These are phyloP conservation scores for Fragum whitleyi DNA, from an alignment of 2,888 invertebrate species.

Conservation along the genomic window DNA sequence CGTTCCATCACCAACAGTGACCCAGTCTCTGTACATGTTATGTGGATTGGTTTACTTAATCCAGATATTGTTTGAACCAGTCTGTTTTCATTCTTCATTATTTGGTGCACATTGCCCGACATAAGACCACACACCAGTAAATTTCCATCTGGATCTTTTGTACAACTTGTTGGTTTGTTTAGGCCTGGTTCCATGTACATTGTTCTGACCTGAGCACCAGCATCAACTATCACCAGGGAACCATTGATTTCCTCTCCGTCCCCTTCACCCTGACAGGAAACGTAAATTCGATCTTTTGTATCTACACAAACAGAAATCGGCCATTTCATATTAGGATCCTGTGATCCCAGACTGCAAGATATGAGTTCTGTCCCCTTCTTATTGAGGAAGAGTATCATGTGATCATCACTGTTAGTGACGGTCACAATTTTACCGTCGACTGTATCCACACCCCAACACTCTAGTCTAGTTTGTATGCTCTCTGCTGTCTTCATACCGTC, in stretches of 20 bases:
- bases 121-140: constrained; percentile 59
- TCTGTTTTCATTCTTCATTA: constrained; percentile 46
- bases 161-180: constrained; percentile 60
- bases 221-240: constrained; percentile 56
- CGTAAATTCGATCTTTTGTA: constrained; percentile 57
- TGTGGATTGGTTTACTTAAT: constrained; percentile 61
- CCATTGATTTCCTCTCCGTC: constrained; percentile 56
- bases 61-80: constrained; percentile 58
- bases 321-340: constrained; percentile 66
- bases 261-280: constrained; percentile 64
- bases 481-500: constrained; percentile 60
- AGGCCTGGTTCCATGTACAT: constrained; percentile 64
- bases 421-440: constrained; percentile 60
- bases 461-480: constrained; percentile 58
- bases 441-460: constrained; percentile 61
- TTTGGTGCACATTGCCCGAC: constrained; percentile 60
- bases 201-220: constrained; percentile 55
- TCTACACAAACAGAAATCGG: constrained; percentile 65
- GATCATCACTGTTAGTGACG: constrained; percentile 63
- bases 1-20: constrained; percentile 59
- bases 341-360: constrained; percentile 59
- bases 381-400: constrained; percentile 62
- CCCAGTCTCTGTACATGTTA: constrained; percentile 48
- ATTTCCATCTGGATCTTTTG: constrained; percentile 58
- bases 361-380: constrained; percentile 58